phyloP scores from a whole-genome alignment of 2,797 vertebrate genomes.

The Macrochelys suwanniensis region DNA sequence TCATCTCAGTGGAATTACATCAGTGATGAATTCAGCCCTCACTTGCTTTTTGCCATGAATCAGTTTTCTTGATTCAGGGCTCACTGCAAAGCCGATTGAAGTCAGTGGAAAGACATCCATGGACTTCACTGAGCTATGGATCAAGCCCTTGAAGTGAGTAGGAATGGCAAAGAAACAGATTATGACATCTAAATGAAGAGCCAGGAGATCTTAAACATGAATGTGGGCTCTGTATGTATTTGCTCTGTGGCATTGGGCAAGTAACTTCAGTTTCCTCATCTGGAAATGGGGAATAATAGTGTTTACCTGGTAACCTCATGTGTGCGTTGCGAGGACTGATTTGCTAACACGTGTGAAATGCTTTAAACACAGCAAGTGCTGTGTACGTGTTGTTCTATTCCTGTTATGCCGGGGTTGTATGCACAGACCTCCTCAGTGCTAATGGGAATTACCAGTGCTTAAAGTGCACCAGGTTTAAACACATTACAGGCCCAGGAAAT shows the following conservation, averaged over 20 bases:
- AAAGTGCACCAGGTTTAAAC: neutral
- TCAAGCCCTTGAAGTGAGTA: neutral
- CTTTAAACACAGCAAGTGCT: neutral
- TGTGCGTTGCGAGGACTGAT: neutral
- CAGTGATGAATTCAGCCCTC: rapidly evolving
- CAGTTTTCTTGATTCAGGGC: rapidly evolving
- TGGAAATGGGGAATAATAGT: neutral
- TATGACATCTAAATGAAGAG: neutral
- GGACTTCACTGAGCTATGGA: neutral
- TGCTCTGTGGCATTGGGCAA: neutral
- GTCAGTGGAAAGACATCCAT: neutral
- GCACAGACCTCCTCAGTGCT: neutral
- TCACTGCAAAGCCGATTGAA: neutral
- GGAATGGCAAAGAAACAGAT: neutral
- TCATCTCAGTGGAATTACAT: neutral
- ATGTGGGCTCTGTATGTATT: neutral
- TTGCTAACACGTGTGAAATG: rapidly evolving
- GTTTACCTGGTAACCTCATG: neutral
- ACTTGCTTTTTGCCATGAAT: neutral
- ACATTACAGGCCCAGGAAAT: neutral
- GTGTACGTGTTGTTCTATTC: neutral
- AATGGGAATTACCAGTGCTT: neutral
- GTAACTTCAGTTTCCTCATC: neutral
- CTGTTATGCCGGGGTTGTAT: rapidly evolving
- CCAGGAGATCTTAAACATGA: neutral